A percentile compares a stretch with the other conserved stretches of the same genome.
These are phyloP conservation scores for Mesoclemmys tuberculata DNA, from an alignment of 2,113 vertebrate species.

Conservation along the genomic window DNA sequence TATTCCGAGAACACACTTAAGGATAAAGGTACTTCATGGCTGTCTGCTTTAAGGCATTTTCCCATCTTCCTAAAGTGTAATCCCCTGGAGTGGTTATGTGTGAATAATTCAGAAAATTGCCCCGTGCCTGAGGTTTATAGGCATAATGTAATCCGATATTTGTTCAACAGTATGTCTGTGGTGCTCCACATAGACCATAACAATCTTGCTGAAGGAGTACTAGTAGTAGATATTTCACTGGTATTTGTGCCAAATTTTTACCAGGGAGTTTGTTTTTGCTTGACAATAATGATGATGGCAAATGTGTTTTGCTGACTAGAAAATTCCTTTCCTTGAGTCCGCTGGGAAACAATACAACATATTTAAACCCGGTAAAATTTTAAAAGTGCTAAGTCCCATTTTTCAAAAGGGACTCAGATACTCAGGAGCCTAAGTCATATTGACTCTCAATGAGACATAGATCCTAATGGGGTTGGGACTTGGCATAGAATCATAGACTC, in stretches of 20 bases:
- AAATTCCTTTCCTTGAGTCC: rapidly evolving
- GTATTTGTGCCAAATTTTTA: neutral
- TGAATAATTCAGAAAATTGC: constrained; percentile 78
- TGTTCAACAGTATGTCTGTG: constrained; percentile 15
- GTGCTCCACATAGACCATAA: neutral
- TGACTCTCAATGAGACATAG: neutral
- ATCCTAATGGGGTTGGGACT: neutral
- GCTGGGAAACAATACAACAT: neutral
- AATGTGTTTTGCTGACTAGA: neutral
- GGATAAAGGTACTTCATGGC: constrained; percentile 54
- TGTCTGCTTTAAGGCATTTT: constrained; percentile 70
- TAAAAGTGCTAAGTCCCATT: neutral
- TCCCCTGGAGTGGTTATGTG: constrained; percentile 67
- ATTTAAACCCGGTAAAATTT: neutral
- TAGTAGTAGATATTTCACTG: neutral
- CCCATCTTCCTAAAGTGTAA: constrained; percentile 61
- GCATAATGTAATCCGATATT: constrained; percentile 68
- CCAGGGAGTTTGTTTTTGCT: neutral
- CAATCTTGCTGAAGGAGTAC: neutral
- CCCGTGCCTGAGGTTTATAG: constrained; percentile 56
- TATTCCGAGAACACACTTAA: constrained; percentile 59
- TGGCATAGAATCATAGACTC: too few species aligned
- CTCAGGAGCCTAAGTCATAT: neutral
- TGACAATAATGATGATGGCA: neutral
- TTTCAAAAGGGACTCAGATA: neutral